phyloP scores from a whole-genome alignment of 2,888 invertebrate genomes.

The Tetrapedia diversipes region DNA sequence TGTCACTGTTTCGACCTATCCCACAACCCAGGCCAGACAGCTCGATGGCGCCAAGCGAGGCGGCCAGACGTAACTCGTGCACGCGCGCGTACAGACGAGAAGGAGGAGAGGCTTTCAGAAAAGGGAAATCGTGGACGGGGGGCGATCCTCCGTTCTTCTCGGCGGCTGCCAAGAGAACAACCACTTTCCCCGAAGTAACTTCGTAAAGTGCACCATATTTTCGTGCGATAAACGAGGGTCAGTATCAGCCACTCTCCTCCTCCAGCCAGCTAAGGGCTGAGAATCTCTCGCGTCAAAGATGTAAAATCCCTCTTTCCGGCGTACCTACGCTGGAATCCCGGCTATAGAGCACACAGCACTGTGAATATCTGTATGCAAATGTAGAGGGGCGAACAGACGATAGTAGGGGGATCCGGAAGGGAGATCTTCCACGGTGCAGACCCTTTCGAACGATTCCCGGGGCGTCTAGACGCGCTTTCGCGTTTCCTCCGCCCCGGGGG shows the following conservation, averaged over 20 bases:
- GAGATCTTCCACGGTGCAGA: slow-evolving; percentile 8
- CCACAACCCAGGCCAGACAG: neutral
- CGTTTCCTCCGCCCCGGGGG: slow-evolving; percentile 56
- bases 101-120: neutral
- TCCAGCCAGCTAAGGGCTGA: too few relatives aligned
- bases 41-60: neutral
- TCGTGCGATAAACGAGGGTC: neutral
- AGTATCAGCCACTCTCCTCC: too few relatives aligned
- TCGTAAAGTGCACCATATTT: neutral
- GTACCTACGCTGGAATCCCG: too few relatives aligned
- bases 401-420: neutral
- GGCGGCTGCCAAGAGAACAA: neutral
- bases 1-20: neutral
- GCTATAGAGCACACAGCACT: too few relatives aligned
- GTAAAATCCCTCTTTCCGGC: neutral
- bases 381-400: too few relatives aligned
- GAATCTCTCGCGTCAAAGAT: too few relatives aligned
- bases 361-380: neutral
- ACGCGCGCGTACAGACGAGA: neutral
- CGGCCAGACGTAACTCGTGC: neutral
- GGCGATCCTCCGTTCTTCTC: neutral
- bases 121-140: slow-evolving; percentile 1
- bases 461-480: slow-evolving; percentile 58
- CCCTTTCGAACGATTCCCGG: slow-evolving; percentile 53
- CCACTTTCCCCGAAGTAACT: slow-evolving; percentile 23